Base-by-base conservation (phyloP, 2,888 invertebrate genomes). In the Tridacna crocea region DNA sequence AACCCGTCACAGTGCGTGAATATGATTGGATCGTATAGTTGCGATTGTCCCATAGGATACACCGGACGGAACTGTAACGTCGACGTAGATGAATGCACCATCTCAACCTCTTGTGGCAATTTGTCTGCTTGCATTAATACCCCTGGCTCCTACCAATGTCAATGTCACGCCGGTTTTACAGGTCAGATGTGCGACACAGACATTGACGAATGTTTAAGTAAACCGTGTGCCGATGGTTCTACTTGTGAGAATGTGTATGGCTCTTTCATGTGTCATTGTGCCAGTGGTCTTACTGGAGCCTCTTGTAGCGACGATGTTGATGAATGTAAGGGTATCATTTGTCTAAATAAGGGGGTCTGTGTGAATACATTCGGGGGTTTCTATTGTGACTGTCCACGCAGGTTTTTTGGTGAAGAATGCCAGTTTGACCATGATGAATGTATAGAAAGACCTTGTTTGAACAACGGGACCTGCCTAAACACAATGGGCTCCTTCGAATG, bases 51-150 rank as follows among this genome's bases (percentile, higher is more conserved):
- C 0, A 24, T 13, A 8, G 83, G 83, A 8, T 80, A 77, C 47
- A 47, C 48, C 13, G 80, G 80, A 0, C 26, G 27, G 10, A 65
- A n/a, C 3, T 83, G 83, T 55, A 13, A 66, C 47, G 70, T 66
- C 15, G 72, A 72, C 58, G 11, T 72, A 4, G 58, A 72, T 8
- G 72, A 72, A 72, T 72, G 72, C n/a, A 4, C n/a, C 36, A 48
- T 36, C 12, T 3, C 19, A 15, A 47, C 65, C 13, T 55, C 66
- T 8, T 84, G 85, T 77, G 47, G 48, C 36, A 70, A 83, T 72
- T 55, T 83, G 55, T 87, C 82, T 13, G 68, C 77, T 6, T 91
- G 91, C 72, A 58, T 75, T 12, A 85, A 90, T 61, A 77, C 55
- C 24, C 72, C 77, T n/a, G 88, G 85, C 12, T 75, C 83, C n/a